Percentiles rank a stretch among this genome's conserved stretches.
Conservation (phyloP, 2,888 invertebrate species). For the Netelia virgata region DNA sequence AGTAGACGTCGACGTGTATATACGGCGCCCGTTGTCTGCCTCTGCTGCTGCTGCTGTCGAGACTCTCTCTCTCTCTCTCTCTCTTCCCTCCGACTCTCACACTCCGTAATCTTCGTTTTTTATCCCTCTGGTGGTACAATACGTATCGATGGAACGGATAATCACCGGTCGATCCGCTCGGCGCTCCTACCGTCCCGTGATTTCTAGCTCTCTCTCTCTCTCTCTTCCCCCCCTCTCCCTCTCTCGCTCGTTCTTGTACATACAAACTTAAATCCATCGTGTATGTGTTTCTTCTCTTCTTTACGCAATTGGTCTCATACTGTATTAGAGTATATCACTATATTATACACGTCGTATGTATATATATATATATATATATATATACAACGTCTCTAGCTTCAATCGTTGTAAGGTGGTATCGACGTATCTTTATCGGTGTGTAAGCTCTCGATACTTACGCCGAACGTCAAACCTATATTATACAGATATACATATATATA, state of each 20-base stretch:
- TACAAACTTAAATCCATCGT: neutral
- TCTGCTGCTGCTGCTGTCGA: no score
- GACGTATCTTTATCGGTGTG: conserved; percentile 38
- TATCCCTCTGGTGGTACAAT: conserved; percentile 68
- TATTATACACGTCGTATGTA: no score
- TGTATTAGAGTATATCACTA: neutral
- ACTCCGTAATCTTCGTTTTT: conserved; percentile 60
- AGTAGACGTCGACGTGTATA: conserved; percentile 59
- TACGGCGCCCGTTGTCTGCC: conserved; percentile 8
- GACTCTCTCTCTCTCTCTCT: conserved; percentile 33
- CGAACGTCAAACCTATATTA: conserved; percentile 14
- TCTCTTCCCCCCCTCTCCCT: neutral
- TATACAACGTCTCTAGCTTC: neutral
- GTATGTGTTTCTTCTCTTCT: neutral
- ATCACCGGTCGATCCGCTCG: conserved; percentile 62
- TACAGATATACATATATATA: conserved; percentile 26
- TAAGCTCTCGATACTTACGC: conserved; percentile 45
- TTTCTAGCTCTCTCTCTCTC: conserved; percentile 53
- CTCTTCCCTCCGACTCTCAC: conserved; percentile 33
- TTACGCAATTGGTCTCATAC: conserved; percentile 8
- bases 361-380: neutral
- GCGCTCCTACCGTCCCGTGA: conserved; percentile 60
- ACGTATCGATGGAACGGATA: conserved; percentile 70
- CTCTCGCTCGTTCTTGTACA: neutral
- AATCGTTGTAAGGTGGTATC: neutral